Evolutionary conservation across 2,888 invertebrate genomes (phyloP).

Genomic region (Muschampia plurimacula): DNA sequence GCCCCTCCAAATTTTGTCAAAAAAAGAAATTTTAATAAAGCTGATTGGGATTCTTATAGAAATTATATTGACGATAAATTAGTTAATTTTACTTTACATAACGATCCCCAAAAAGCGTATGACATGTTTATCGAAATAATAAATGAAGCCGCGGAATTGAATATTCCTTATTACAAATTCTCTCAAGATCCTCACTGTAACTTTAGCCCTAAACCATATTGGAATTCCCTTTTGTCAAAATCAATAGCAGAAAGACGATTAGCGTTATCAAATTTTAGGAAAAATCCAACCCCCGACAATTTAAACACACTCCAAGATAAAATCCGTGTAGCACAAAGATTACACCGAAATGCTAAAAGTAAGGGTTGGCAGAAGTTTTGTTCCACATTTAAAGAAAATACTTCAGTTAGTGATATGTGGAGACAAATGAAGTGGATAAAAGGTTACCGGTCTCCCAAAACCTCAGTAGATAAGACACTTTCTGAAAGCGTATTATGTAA

Average conservation of each 20-base stretch:
- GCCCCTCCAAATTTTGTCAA: neutral
- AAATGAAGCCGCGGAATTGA: neutral
- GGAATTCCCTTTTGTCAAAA: neutral
- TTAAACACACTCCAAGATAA: neutral
- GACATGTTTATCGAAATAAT: neutral
- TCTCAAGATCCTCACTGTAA: neutral
- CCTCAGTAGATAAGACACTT: neutral
- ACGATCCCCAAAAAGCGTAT: neutral
- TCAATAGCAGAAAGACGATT: neutral
- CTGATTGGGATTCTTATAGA: neutral
- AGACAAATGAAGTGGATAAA: constrained; percentile 1
- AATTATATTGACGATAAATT: neutral
- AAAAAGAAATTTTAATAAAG: neutral
- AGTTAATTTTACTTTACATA: neutral
- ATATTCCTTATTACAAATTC: neutral
- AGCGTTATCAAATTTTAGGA: neutral
- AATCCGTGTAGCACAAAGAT: neutral
- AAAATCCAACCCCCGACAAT: neutral
- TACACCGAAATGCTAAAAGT: constrained; percentile 1
- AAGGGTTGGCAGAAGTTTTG: neutral
- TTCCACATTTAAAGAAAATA: neutral
- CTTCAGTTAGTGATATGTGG: neutral
- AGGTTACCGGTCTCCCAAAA: neutral
- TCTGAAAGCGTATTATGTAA: neutral
- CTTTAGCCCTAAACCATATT: neutral